A percentile compares a stretch with the other conserved stretches of the same genome.
phyloP scores from a whole-genome alignment of 2,888 invertebrate genomes.

The Leptinotarsa peninsularis region DNA sequence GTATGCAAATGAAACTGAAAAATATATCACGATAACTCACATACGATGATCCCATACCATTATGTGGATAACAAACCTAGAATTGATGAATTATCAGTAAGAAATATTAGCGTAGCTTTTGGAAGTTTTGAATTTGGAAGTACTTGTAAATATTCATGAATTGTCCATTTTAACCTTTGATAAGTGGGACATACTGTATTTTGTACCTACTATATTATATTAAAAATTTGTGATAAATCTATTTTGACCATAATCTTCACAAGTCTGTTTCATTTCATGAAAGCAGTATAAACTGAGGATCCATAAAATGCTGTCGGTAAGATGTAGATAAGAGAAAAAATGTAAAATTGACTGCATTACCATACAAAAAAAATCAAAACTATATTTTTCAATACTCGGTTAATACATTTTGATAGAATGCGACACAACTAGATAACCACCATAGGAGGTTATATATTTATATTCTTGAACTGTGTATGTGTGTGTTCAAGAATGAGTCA shows the following conservation, averaged over 20 bases:
- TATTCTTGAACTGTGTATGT: no score
- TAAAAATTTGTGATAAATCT: slow-evolving; percentile 41
- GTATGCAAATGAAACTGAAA: no score
- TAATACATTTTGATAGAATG: no score
- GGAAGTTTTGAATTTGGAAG: slow-evolving; percentile 22
- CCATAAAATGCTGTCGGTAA: background rate
- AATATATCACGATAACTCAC: no score
- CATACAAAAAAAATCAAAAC: background rate
- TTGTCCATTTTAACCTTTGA: slow-evolving; percentile 41
- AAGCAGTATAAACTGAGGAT: background rate
- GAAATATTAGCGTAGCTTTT: no score
- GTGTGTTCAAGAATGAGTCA: no score
- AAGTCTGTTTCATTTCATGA: slow-evolving; percentile 30
- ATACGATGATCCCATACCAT: no score
- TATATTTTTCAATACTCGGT: no score
- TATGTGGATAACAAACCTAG: no score
- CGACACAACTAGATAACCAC: no score
- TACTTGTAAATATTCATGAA: slow-evolving; percentile 37
- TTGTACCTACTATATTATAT: slow-evolving; percentile 40
- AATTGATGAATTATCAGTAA: no score
- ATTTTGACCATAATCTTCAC: slow-evolving; percentile 32
- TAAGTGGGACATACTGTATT: slow-evolving; percentile 37
- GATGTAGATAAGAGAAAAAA: background rate
- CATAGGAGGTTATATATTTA: no score
- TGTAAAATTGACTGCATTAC: background rate